Conservation (phyloP, 2,797 vertebrate species). For the Spondyliosoma cantharus region DNA sequence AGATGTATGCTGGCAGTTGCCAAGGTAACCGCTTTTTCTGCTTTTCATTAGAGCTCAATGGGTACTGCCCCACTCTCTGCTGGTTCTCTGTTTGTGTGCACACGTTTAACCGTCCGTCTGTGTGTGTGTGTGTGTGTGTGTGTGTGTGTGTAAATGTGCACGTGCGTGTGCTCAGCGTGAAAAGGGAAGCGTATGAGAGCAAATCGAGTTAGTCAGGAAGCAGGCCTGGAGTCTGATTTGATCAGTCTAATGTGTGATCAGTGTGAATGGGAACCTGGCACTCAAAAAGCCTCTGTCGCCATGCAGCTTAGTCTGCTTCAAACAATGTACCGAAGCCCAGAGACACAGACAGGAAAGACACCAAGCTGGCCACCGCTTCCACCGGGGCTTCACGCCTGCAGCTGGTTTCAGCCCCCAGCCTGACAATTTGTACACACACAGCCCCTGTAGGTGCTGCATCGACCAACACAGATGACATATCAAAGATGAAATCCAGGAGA, state of each 20-base stretch:
- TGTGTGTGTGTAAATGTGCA: constrained; percentile 12
- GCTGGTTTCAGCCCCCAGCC: constrained; percentile 7
- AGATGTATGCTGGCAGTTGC: constrained; percentile 80
- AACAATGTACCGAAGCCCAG: constrained; percentile 56
- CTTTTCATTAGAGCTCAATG: constrained; percentile 80
- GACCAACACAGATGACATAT: neutral
- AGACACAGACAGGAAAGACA: constrained; percentile 44
- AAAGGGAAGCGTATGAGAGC: constrained; percentile 74
- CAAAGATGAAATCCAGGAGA: neutral
- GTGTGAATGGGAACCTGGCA: constrained; percentile 76
- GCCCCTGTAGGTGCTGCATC: neutral
- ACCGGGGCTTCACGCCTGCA: constrained; percentile 25
- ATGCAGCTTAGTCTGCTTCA: constrained; percentile 70
- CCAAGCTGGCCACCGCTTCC: constrained; percentile 33
- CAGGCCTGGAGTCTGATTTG: constrained; percentile 80
- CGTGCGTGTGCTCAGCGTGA: constrained; percentile 53
- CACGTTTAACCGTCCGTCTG: constrained; percentile 11
- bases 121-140: neutral
- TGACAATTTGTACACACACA: neutral
- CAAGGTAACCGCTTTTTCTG: constrained; percentile 79
- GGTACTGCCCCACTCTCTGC: constrained; percentile 74
- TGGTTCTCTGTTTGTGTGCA: constrained; percentile 59
- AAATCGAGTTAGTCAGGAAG: constrained; percentile 83
- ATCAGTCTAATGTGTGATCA: constrained; percentile 83
- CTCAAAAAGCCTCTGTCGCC: constrained; percentile 70